Percentiles rank a stretch among this genome's conserved stretches.
Evolutionary conservation across 2,797 vertebrate genomes (phyloP).

Genomic region (Gymnoscopelus microlampas): DNA sequence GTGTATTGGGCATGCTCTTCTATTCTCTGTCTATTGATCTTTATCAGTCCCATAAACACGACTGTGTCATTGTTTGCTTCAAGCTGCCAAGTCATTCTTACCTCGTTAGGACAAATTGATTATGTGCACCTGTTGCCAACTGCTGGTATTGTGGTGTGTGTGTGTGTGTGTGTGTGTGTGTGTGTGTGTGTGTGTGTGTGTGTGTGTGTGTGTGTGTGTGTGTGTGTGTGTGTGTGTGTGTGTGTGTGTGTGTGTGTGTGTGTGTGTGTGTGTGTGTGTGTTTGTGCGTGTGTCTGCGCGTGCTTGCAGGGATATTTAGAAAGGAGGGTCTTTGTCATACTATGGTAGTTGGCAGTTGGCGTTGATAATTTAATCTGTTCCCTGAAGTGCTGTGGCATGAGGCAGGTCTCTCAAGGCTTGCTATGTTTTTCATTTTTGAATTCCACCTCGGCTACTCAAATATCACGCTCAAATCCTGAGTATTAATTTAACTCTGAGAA

Average conservation of each 20-base stretch:
- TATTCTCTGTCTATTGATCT: constrained; percentile 11
- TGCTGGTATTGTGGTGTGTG: constrained; percentile 13
- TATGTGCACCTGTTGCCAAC: constrained; percentile 24
- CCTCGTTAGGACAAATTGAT: constrained; percentile 34
- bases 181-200: not conserved
- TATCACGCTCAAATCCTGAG: constrained; percentile 25
- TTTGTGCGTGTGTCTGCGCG: not conserved
- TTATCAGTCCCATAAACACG: constrained; percentile 4
- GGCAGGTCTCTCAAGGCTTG: not conserved
- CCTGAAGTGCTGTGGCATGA: not conserved
- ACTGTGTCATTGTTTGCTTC: constrained; percentile 16
- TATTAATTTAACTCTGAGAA: too few relatives aligned
- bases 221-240: not conserved
- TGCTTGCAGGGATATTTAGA: not conserved
- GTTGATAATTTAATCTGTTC: not conserved
- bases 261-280: not conserved
- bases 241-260: not conserved
- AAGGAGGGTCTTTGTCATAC: not conserved
- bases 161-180: not conserved
- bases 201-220: not conserved
- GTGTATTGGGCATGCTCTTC: not conserved
- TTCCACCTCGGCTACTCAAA: constrained; percentile 28
- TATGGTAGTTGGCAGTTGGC: not conserved
- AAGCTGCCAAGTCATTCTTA: not conserved
- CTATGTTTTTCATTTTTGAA: not conserved